These are phyloP conservation scores for Carassius gibelio DNA, from an alignment of 2,113 vertebrate genomes.

Conservation along the genomic window DNA sequence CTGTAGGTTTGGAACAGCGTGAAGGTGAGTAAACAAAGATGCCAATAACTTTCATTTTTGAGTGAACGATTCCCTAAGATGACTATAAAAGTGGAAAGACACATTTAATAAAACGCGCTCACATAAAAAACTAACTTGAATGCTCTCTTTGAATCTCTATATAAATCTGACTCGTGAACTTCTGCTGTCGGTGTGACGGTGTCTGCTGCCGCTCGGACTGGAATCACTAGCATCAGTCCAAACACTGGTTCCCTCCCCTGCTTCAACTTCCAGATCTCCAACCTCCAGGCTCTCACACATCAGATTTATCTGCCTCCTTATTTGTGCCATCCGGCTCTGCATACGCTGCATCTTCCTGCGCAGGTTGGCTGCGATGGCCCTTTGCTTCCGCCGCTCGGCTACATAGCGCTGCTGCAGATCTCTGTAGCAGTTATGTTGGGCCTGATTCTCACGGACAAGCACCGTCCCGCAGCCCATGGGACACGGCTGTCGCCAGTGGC, in stretches of 20 bases:
- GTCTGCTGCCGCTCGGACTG: conserved; percentile 42
- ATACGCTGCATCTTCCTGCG: conserved; percentile 60
- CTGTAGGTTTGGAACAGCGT: background rate
- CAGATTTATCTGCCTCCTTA: conserved; percentile 56
- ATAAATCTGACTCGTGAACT: conserved; percentile 10
- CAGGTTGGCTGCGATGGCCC: conserved; percentile 45
- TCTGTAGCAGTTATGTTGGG: conserved; percentile 69
- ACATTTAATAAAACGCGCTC: conserved; percentile 19
- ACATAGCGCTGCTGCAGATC: conserved; percentile 63
- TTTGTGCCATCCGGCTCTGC: conserved; percentile 59
- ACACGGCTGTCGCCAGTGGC: conserved; percentile 58
- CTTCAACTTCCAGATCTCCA: conserved; percentile 29
- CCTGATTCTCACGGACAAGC: conserved; percentile 54
- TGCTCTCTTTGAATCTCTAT: background rate
- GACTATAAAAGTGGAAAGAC: background rate
- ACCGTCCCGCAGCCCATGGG: conserved; percentile 68
- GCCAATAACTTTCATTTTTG: background rate
- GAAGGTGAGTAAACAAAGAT: background rate
- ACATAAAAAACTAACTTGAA: background rate
- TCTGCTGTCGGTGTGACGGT: background rate
- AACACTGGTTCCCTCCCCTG: conserved; percentile 42
- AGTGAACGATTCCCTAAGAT: background rate
- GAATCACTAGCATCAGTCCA: conserved; percentile 9
- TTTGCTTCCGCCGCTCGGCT: conserved; percentile 47
- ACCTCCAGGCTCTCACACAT: conserved; percentile 60